A percentile compares a stretch with the other conserved stretches of the same genome.
Conservation (phyloP, 2,113 vertebrate species). For the Vulpes vulpes region DNA sequence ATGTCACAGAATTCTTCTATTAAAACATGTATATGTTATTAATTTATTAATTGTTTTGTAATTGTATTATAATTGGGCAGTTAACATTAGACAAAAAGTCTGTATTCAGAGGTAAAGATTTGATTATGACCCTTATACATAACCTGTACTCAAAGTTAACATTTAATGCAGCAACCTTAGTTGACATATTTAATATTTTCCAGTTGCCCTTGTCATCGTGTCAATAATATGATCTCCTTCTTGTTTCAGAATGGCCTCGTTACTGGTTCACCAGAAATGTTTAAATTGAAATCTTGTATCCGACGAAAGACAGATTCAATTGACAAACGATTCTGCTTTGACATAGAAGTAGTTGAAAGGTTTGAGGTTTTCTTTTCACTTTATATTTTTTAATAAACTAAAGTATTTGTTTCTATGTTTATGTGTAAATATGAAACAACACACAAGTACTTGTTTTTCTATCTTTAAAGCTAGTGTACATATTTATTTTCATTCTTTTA, state of each 20-base stretch:
- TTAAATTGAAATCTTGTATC: conserved; percentile 97
- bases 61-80: neutral
- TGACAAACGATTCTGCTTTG: conserved; percentile 99
- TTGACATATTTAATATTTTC: neutral
- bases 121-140: neutral
- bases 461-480: neutral
- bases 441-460: neutral
- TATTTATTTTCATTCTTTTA: conserved; percentile 12
- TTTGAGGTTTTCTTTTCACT: conserved; percentile 83
- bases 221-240: neutral
- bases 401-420: neutral
- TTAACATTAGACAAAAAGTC: neutral
- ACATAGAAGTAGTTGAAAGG: conserved; percentile 98
- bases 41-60: conserved; percentile 20
- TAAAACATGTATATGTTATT: neutral
- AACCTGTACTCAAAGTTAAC: neutral
- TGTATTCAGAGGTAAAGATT: neutral
- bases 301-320: conserved; percentile 98
- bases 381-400: conserved; percentile 7
- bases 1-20: conserved; percentile 16
- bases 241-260: conserved; percentile 93
- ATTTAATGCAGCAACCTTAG: neutral
- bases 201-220: neutral
- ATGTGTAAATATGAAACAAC: neutral
- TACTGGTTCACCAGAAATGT: conserved; percentile 93